Base-by-base conservation (phyloP, 2,113 vertebrate species). In the Cariama cristata region DNA sequence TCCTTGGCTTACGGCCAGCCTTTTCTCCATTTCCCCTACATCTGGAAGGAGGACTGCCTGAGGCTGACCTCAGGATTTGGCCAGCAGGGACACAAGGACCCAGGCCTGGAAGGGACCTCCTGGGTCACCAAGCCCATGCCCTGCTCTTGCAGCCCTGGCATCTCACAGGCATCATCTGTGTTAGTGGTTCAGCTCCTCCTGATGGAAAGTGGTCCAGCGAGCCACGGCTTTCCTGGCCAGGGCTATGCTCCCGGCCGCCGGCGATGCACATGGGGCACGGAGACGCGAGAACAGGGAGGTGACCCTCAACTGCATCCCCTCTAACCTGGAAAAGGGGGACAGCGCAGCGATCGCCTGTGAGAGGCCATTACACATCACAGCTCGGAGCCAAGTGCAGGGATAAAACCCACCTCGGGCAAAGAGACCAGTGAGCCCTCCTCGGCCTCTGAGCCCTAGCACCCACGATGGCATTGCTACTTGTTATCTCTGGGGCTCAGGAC, bases 391-490 rank as follows among this genome's bases (percentile, higher is more conserved):
- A 42, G 56, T 2, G 18, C 26, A 8, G 9, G 2, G n/a, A 16
- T 6, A 56, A 63, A 90, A 73, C 38, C 47, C 52, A 45, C 45
- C 22, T n/a, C 4, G 1, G 38, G 30, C 20, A 18, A 84, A 82
- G 38, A 59, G 1, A 45, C 47, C 28, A 5, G 17, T 1, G 1
- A 66, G 32, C 14, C 30, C 35, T 67, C 13, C 24, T 68, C 50
- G 38, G 52, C 28, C 66, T 52, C 69, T 47, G 42, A 38, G 38
- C 22, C 3, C 73, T 23, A 11, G 2, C 7, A 18, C 16, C 27
- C 15, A 2, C 0, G 8, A 0, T 14, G 32, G 56, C 38, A 26
- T 11, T 0, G 0, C 83, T 44, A 5, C 45, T 67, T 1, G 0
- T n/a, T 18, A 7, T 14, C 40, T 30, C 58, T 1, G 5, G 30